These are phyloP conservation scores for Pachydiplax longipennis DNA, from an alignment of 2,888 invertebrate genomes.

Conservation along the genomic window DNA sequence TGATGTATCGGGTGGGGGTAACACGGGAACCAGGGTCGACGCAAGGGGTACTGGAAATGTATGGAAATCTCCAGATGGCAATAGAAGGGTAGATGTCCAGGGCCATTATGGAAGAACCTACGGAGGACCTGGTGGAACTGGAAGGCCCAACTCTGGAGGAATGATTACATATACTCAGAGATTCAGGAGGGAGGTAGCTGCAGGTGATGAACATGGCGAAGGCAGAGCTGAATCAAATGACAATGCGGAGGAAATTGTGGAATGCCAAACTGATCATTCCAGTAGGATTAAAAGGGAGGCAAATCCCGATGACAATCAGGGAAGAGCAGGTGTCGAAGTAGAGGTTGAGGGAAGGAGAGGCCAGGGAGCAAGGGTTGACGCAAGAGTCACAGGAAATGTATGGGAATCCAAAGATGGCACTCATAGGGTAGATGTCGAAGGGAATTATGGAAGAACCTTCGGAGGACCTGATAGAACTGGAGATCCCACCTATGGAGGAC, in stretches of 20 bases:
- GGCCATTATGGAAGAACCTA: background rate
- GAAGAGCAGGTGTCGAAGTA: background rate
- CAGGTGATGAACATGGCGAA: no score
- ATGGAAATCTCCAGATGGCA: background rate
- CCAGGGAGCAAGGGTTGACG: background rate
- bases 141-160: background rate
- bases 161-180: background rate
- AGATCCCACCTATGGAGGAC: background rate
- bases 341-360: slow-evolving; percentile 23
- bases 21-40: background rate
- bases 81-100: background rate
- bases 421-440: background rate
- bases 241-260: no score
- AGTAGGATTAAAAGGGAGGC: background rate
- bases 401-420: background rate
- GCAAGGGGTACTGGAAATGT: background rate
- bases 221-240: no score
- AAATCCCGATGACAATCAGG: background rate
- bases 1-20: background rate
- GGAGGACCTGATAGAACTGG: background rate
- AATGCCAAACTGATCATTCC: no score
- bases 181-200: no score
- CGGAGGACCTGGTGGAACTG: background rate
- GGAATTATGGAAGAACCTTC: background rate
- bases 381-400: background rate